Base-by-base conservation (phyloP, 2,797 vertebrate species). In the Urosaurus nigricauda region DNA sequence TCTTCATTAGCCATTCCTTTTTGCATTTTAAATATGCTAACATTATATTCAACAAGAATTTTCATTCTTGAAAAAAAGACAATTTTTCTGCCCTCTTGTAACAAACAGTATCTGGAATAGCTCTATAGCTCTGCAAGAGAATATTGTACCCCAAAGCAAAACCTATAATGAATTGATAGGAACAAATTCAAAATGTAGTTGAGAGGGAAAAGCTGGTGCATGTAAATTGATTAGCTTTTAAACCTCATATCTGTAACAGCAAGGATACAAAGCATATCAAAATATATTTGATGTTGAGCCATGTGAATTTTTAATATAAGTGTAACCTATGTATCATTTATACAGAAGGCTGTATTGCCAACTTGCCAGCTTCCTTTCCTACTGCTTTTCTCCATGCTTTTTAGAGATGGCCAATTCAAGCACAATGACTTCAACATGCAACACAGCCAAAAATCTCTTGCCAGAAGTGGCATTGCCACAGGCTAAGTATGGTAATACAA, bases 71-170 rank as follows among this genome's bases (percentile, higher is more conserved):
- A 71, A 71, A 16, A 24, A 11, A 37, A 86, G 3, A 79, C 12
- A 51, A 47, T 51, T 40, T 47, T 21, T 32, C 19, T 47, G 29
- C 13, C 16, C 47, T 51, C 17, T n/a, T 65, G 21, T 35, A 74
- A 26, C 8, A 56, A 73, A 84, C 24, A 40, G 43, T 26, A 14
- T 79, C 43, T 71, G 63, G 35, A 71, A 80, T 29, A 70, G 51
- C 7, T 32, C 24, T 58, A n/a, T 9, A 77, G 13, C 58, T 73
- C 16, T 35, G 40, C 16, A 63, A 88, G n/a, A 82, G 40, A 51
- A 77, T n/a, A 87, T 47, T 65, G 51, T 75, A 35, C 77, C 47
- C 58, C 24, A 51, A 83, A 77, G 14, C 40, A 88, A 88, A 53
- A 58, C 6, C 24, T 26, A 32, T 40, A 83, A 88, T 77, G 65